A percentile compares a stretch with the other conserved stretches of the same genome.
Conservation (phyloP, 2,888 invertebrate species). For the Thecophora atra region DNA sequence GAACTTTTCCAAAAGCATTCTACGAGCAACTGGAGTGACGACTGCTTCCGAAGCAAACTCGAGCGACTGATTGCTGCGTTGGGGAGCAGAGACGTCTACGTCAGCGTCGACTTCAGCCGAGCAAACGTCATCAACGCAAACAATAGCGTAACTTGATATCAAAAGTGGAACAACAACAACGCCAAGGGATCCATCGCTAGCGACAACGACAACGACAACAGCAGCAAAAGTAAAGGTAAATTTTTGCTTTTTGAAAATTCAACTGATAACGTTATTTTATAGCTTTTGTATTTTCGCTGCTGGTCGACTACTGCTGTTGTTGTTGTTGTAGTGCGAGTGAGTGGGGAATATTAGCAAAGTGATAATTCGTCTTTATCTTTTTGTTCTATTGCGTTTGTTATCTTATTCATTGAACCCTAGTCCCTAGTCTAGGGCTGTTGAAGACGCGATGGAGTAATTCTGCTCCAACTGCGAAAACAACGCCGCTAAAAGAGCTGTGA, state of each 20-base stretch:
- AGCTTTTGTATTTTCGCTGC: background rate
- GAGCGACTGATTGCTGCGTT: background rate
- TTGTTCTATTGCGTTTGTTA: background rate
- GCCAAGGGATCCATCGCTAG: background rate
- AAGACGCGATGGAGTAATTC: too few relatives aligned
- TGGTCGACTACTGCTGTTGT: background rate
- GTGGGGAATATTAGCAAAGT: background rate
- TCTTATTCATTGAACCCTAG: too few relatives aligned
- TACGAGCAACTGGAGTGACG: constrained; percentile 16
- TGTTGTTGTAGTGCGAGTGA: background rate
- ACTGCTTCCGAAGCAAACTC: background rate
- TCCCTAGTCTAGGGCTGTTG: too few relatives aligned
- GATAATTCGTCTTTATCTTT: background rate
- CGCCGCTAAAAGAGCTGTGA: too few relatives aligned
- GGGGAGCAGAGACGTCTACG: too few relatives aligned
- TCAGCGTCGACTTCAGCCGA: background rate
- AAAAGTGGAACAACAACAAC: background rate
- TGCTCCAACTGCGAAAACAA: too few relatives aligned
- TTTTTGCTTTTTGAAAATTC: constrained; percentile 10
- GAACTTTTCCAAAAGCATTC: constrained; percentile 22
- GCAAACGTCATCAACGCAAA: constrained; percentile 16
- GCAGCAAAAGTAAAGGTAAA: background rate
- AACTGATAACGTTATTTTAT: constrained; percentile 18
- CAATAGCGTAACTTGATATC: constrained; percentile 12
- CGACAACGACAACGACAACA: constrained; percentile 15